Evolutionary conservation across 2,888 invertebrate genomes (phyloP), one percentile per base, ranked within the genome.

Genomic region (Meiosimyza platycephala): DNA sequence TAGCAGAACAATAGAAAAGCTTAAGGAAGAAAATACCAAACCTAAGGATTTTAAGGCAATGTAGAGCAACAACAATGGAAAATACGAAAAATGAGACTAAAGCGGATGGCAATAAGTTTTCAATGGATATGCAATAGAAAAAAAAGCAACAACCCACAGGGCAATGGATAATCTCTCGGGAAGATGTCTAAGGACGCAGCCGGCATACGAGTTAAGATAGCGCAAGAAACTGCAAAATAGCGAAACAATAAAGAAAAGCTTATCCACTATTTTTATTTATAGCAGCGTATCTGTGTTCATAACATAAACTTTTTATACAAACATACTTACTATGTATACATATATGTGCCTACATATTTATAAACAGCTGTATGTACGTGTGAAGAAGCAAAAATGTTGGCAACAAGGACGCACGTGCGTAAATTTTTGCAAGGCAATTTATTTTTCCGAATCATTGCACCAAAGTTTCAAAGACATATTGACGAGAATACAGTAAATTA

Each of bases 171-270:
- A 40, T 40, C 40, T 40, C 40, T 40, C 40, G 6, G 6, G 40
- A 40, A 40, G 40, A 40, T 40, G 40, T 40, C 40, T 40, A 40
- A 40, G 40, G 40, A 40, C 40, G 40, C 40, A 40, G 40, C 9
- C 40, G 40, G 40, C 9, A 40, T 6, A 40, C 40, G 40, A 40
- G 40, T 40, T 40, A 40, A 40, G 40, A 40, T 40, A 40, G 40
- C 40, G 9, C 40, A 40, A 40, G 40, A 6, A 40, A 40, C 40
- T 40, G 40, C 40, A 57, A 57, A 57, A 57, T 57, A 57, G 57
- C 57, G 28, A 57, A 55, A 57, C 57, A 57, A 57, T 57, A 57
- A 57, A 28, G 57, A 18, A 22, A 57, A 28, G 12, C 13, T 57
- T 57, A 57, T 57, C 57, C 28, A 15, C 57, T 12, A 57, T 57